These are phyloP conservation scores for Acrobeloides nanus DNA, from an alignment of 2,888 invertebrate genomes.

Conservation along the genomic window DNA sequence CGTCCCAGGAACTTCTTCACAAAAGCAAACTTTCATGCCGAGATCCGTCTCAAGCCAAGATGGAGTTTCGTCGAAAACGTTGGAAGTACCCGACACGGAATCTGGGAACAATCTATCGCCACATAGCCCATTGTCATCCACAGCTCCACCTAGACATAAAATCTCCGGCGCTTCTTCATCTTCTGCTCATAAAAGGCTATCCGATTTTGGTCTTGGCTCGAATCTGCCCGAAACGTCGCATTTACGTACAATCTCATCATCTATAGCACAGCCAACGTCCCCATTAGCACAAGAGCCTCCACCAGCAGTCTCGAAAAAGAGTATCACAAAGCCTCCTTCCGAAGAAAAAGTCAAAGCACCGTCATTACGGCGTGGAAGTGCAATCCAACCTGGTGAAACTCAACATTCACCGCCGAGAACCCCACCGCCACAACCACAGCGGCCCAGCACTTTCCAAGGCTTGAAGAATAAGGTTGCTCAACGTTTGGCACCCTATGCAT, in stretches of 20 bases:
- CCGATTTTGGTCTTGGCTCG: slow-evolving; percentile 15
- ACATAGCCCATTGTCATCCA: background rate
- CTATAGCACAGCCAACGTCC: too few species aligned
- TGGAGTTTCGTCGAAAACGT: slow-evolving; percentile 25
- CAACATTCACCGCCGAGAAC: slow-evolving; percentile 1
- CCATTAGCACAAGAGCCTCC: too few species aligned
- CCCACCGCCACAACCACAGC: slow-evolving; percentile 1
- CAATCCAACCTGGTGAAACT: background rate
- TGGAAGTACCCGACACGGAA: background rate
- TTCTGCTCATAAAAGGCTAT: slow-evolving; percentile 11
- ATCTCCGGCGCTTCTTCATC: background rate
- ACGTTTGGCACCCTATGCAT: slow-evolving; percentile 5
- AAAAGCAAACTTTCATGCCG: slow-evolving; percentile 52
- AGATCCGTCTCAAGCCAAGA: slow-evolving; percentile 50
- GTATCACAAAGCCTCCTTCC: background rate
- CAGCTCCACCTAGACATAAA: background rate
- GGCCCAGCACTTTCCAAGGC: slow-evolving; percentile 14
- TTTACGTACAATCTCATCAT: too few species aligned
- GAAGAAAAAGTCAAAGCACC: too few species aligned
- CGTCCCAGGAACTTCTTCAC: slow-evolving; percentile 53
- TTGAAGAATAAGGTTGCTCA: slow-evolving; percentile 16
- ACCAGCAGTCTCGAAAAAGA: background rate
- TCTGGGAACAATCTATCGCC: background rate
- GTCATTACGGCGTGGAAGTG: too few species aligned
- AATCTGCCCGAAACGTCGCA: slow-evolving; percentile 4